A percentile compares a stretch with the other conserved stretches of the same genome.
These are phyloP conservation scores for Drosophila virilis DNA, from an alignment of 1,140 invertebrate genomes.

Conservation along the genomic window DNA sequence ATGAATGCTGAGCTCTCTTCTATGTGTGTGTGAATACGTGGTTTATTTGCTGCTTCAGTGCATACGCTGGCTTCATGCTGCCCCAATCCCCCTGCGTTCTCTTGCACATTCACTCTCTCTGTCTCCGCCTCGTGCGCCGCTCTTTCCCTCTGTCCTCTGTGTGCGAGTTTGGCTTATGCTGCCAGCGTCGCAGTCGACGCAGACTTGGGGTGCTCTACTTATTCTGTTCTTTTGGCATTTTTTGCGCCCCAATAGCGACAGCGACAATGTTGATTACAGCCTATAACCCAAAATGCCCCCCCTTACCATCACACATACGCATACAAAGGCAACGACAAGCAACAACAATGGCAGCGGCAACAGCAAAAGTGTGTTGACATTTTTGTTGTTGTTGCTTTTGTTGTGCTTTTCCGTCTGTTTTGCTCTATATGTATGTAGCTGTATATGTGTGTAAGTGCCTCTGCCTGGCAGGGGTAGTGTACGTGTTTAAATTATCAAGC, in stretches of 20 bases:
- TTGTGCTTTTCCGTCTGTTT: slow-evolving; percentile 69
- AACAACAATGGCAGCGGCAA: slow-evolving; percentile 43
- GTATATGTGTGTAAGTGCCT: slow-evolving; percentile 28
- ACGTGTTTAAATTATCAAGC: slow-evolving; percentile 81
- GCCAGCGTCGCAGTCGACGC: slow-evolving; percentile 53
- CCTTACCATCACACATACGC: slow-evolving; percentile 24
- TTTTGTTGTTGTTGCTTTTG: slow-evolving; percentile 54
- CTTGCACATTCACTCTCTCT: slow-evolving; percentile 26
- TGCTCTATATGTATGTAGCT: slow-evolving; percentile 60
- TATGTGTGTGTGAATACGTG: slow-evolving; percentile 69
- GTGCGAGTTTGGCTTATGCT: slow-evolving; percentile 61
- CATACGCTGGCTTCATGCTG: slow-evolving; percentile 50
- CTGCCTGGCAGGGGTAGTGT: slow-evolving; percentile 46
- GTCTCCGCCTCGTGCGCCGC: slow-evolving; percentile 6
- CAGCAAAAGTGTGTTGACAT: slow-evolving; percentile 79
- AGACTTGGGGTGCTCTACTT: slow-evolving; percentile 76
- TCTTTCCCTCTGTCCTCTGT: slow-evolving; percentile 1
- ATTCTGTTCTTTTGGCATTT: slow-evolving; percentile 73
- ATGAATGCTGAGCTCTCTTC: slow-evolving; percentile 40
- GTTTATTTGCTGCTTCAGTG: slow-evolving; percentile 80
- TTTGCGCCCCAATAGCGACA: slow-evolving; percentile 64
- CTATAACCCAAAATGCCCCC: slow-evolving; percentile 58
- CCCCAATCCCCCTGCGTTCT: slow-evolving; percentile 7
- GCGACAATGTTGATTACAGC: slow-evolving; percentile 73
- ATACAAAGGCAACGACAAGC: slow-evolving; percentile 23